These are phyloP conservation scores for Micropterix aruncella DNA, from an alignment of 2,888 invertebrate species.

Conservation along the genomic window DNA sequence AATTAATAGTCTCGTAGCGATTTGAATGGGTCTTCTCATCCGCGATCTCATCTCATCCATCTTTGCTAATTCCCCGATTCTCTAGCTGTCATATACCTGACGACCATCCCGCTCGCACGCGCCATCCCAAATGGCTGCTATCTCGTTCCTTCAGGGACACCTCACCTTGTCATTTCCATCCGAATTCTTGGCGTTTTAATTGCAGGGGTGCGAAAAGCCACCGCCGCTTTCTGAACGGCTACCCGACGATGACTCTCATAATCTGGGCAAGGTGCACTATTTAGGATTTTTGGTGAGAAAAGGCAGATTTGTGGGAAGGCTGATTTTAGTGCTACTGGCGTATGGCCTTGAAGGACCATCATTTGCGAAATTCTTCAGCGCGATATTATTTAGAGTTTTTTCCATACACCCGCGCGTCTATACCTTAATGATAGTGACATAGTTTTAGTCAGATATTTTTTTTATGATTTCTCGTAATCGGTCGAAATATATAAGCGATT, in stretches of 20 bases:
- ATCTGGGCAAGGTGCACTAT: no score
- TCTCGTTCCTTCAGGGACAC: background rate
- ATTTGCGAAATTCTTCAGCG: no score
- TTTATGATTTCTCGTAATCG: no score
- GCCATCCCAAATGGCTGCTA: background rate
- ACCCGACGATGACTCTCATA: background rate
- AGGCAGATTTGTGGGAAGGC: no score
- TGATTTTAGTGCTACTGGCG: no score
- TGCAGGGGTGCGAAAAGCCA: background rate
- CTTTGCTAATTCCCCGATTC: constrained; percentile 12
- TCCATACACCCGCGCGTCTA: no score
- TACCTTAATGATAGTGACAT: no score
- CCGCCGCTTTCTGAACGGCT: background rate
- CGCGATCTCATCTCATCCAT: constrained; percentile 11
- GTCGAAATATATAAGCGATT: no score
- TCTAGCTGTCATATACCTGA: constrained; percentile 9
- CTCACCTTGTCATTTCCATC: background rate
- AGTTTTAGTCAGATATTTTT: no score
- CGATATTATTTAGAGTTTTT: no score
- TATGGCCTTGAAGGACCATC: no score
- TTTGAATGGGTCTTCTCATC: constrained; percentile 11
- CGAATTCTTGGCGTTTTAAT: constrained; percentile 1
- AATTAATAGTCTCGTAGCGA: background rate
- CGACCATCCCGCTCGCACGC: background rate
- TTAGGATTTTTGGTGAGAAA: no score